phyloP scores from a whole-genome alignment of 2,888 invertebrate species.

The Steinernema hermaphroditum region DNA sequence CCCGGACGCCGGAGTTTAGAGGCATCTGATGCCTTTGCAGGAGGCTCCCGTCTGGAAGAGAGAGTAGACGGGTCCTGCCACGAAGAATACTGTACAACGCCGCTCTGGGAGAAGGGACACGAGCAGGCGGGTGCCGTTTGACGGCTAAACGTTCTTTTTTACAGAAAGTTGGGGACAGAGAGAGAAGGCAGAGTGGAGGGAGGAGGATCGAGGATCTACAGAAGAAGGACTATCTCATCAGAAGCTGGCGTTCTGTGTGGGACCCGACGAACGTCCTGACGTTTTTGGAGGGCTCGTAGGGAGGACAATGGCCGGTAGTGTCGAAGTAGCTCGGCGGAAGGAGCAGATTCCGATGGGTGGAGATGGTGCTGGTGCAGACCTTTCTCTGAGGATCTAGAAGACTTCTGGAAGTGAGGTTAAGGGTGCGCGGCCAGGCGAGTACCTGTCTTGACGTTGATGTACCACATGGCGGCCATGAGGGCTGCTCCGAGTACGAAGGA shows the following conservation, averaged over 20 bases:
- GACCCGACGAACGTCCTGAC: neutral
- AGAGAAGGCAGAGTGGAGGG: neutral
- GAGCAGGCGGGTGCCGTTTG: slow-evolving; percentile 19
- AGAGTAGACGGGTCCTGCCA: neutral
- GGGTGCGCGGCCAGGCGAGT: too few species aligned
- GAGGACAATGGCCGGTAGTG: neutral
- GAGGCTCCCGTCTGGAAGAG: neutral
- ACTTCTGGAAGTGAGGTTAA: neutral
- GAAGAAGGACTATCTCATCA: slow-evolving; percentile 12
- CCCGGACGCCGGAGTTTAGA: slow-evolving; percentile 11
- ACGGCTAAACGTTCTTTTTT: slow-evolving; percentile 15
- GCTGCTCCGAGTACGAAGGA: slow-evolving; percentile 10
- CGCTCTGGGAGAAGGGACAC: slow-evolving; percentile 16
- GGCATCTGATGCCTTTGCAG: slow-evolving; percentile 23
- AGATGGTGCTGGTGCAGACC: neutral
- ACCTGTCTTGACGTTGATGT: slow-evolving; percentile 24
- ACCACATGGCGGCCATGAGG: slow-evolving; percentile 24
- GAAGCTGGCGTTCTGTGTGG: slow-evolving; percentile 4
- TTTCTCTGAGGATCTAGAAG: slow-evolving; percentile 14
- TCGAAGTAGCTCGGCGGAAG: slow-evolving; percentile 20
- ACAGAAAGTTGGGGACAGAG: neutral
- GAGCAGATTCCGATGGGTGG: neutral
- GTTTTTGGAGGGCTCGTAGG: neutral
- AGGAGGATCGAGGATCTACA: neutral
- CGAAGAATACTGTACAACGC: neutral